A percentile compares a stretch with the other conserved stretches of the same genome.
phyloP scores from a whole-genome alignment of 2,113 vertebrate genomes.

The Prietella phreatophila region DNA sequence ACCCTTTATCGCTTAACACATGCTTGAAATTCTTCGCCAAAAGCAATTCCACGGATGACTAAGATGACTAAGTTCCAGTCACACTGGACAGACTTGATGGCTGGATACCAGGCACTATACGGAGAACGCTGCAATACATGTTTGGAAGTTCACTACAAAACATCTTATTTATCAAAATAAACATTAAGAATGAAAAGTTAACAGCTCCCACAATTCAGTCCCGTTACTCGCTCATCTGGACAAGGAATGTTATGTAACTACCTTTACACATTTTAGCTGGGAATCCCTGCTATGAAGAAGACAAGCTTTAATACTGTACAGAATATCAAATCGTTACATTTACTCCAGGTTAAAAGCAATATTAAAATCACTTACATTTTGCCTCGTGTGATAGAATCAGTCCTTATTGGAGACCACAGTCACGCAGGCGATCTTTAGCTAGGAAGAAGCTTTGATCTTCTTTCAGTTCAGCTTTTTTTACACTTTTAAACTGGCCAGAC shows the following conservation, averaged over 20 bases:
- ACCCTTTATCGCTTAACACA: background rate
- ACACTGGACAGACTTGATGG: background rate
- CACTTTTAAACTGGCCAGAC: background rate
- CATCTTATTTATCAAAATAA: background rate
- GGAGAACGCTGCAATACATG: background rate
- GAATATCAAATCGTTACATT: background rate
- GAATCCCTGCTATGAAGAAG: background rate
- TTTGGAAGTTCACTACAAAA: background rate
- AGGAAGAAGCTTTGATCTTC: background rate
- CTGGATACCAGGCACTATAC: background rate
- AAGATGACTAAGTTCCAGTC: background rate
- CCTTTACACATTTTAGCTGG: background rate
- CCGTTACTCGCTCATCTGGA: background rate
- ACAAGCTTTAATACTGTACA: background rate
- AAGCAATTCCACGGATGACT: background rate
- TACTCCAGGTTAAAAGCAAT: background rate
- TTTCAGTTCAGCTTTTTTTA: too few relatives aligned
- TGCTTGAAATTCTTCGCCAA: background rate
- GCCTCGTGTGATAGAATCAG: background rate
- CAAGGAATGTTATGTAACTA: background rate
- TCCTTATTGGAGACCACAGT: background rate
- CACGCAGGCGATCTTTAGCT: background rate
- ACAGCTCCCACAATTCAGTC: background rate
- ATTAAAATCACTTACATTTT: slow-evolving; percentile 17
- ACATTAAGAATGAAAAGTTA: background rate